phyloP scores from a whole-genome alignment of 1,140 invertebrate genomes.

The Carcinoscorpius rotundicauda region DNA sequence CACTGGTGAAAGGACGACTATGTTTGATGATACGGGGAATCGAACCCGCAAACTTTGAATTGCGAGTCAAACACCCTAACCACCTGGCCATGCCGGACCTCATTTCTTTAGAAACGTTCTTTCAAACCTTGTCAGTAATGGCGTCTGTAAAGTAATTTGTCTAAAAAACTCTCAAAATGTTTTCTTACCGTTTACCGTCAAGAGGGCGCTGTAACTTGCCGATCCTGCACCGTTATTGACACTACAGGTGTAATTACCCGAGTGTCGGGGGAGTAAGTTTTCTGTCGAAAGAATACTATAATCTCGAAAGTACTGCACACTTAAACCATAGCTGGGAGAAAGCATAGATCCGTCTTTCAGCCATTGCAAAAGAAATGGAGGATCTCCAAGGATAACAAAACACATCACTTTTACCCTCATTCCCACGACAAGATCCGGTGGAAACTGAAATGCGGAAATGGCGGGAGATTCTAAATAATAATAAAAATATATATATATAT shows the following conservation, averaged over 20 bases:
- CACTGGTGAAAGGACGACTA: too few species aligned
- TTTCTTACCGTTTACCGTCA: slow-evolving; percentile 21
- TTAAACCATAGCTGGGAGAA: background rate
- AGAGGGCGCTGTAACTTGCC: slow-evolving; percentile 7
- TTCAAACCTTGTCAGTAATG: too few species aligned
- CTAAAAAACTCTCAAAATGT: too few species aligned
- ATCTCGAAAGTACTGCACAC: slow-evolving; percentile 14
- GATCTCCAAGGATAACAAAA: slow-evolving; percentile 21
- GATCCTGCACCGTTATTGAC: slow-evolving; percentile 18
- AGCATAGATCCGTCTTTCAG: slow-evolving; percentile 14
- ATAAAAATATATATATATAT: too few species aligned
- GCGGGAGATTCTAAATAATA: background rate
- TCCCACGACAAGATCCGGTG: slow-evolving; percentile 47
- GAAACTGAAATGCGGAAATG: slow-evolving; percentile 19
- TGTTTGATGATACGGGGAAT: too few species aligned
- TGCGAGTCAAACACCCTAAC: too few species aligned
- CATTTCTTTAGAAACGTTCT: too few species aligned
- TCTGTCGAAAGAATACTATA: background rate
- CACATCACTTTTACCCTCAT: slow-evolving; percentile 44
- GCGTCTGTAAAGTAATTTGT: too few species aligned
- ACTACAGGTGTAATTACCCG: slow-evolving; percentile 23
- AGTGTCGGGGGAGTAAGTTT: slow-evolving; percentile 10
- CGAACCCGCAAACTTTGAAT: too few species aligned
- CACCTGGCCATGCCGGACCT: too few species aligned
- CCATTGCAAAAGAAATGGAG: slow-evolving; percentile 22